Percentiles rank a stretch among this genome's conserved stretches.
Conservation (phyloP, 2,888 invertebrate species). For the Cryptus armator region DNA sequence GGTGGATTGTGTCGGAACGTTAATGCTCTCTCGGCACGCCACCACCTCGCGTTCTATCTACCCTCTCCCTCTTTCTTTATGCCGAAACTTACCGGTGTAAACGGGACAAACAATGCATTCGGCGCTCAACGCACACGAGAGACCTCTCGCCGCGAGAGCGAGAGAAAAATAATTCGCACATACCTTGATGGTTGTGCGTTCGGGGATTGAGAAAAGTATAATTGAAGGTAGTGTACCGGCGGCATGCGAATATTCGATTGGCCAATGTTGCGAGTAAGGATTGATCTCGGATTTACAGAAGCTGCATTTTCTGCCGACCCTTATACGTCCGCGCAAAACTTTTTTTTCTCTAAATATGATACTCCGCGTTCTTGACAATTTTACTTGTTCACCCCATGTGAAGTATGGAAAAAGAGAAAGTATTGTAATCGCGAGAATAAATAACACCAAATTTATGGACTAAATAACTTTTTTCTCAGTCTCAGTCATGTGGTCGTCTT, state of each 20-base stretch:
- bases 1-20: slow-evolving; percentile 81
- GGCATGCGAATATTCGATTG: slow-evolving; percentile 7
- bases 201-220: slow-evolving; percentile 38
- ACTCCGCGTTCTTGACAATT: too few relatives aligned
- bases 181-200: slow-evolving; percentile 15
- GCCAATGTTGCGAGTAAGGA: too few relatives aligned
- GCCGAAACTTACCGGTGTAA: slow-evolving; percentile 79
- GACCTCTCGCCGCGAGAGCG: slow-evolving; percentile 9
- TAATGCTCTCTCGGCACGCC: slow-evolving; percentile 81
- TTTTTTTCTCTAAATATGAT: too few relatives aligned
- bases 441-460: neutral
- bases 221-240: slow-evolving; percentile 31
- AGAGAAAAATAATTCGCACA: slow-evolving; percentile 38
- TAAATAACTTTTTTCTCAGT: too few relatives aligned
- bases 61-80: slow-evolving; percentile 63
- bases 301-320: too few relatives aligned
- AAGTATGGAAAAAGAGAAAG: neutral
- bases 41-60: slow-evolving; percentile 63
- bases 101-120: slow-evolving; percentile 78
- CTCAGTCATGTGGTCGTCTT: too few relatives aligned
- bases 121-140: slow-evolving; percentile 33
- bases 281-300: too few relatives aligned
- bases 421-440: neutral
- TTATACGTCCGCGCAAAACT: too few relatives aligned
- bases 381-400: too few relatives aligned